phyloP scores from a whole-genome alignment of 2,797 vertebrate genomes.

The Octomys mimax region DNA sequence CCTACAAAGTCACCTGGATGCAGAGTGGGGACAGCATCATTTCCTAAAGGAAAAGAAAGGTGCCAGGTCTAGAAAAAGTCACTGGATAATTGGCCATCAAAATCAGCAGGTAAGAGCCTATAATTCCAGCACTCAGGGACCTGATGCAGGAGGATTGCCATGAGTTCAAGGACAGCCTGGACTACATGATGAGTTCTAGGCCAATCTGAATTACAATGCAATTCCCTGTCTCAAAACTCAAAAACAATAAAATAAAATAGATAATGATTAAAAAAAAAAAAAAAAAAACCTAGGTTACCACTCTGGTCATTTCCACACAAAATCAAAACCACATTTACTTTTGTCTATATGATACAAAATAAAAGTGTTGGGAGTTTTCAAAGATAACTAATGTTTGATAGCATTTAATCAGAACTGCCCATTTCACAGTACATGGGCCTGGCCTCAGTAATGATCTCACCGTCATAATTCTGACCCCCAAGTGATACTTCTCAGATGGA shows the following conservation, averaged over 20 bases:
- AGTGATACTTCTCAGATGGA: background rate
- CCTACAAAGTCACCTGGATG: background rate
- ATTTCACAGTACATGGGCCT: background rate
- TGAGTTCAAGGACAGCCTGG: background rate
- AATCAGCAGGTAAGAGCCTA: background rate
- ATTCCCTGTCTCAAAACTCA: background rate
- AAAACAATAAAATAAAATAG: background rate
- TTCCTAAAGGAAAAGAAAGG: conserved; percentile 38
- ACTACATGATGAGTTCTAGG: background rate
- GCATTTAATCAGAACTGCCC: background rate
- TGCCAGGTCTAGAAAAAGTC: background rate
- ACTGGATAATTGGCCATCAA: background rate
- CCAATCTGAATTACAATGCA: background rate
- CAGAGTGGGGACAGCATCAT: background rate
- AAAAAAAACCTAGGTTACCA: background rate
- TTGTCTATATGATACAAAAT: background rate
- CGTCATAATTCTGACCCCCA: background rate
- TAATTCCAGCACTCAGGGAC: background rate
- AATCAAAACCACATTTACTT: conserved; percentile 54
- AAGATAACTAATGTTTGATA: conserved; percentile 15
- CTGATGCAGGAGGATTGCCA: background rate
- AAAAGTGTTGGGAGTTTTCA: background rate
- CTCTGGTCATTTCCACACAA: background rate
- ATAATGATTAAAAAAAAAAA: background rate
- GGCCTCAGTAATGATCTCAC: background rate